A percentile compares a stretch with the other conserved stretches of the same genome.
phyloP scores from a whole-genome alignment of 1,140 invertebrate species.

The Anoplophora glabripennis region DNA sequence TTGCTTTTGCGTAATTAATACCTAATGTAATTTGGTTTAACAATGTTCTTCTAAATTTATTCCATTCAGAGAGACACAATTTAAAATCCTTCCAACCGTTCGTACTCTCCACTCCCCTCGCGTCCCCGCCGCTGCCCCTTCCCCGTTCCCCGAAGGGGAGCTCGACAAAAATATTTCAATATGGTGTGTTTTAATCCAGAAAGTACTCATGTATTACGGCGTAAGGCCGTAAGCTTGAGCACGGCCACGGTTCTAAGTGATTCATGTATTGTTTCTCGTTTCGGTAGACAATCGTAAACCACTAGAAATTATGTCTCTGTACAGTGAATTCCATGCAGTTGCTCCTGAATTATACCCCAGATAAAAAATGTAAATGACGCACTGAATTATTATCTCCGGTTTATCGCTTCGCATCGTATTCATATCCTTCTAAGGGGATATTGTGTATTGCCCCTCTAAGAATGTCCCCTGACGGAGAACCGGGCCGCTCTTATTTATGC shows the following conservation, averaged over 20 bases:
- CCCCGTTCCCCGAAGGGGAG: too few relatives aligned
- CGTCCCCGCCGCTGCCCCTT: too few relatives aligned
- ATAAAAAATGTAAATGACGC: conserved; percentile 44
- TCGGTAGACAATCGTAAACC: conserved; percentile 45
- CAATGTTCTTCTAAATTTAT: too few relatives aligned
- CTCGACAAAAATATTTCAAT: conserved; percentile 46
- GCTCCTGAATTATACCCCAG: conserved; percentile 39
- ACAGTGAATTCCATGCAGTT: conserved; percentile 39
- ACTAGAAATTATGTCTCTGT: conserved; percentile 47
- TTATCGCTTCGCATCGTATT: conserved; percentile 17
- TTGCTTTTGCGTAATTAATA: too few relatives aligned
- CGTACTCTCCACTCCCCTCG: too few relatives aligned
- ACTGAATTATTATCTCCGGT: conserved; percentile 35
- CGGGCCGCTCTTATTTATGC: too few relatives aligned
- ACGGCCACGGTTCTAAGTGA: conserved; percentile 39
- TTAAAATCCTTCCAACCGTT: too few relatives aligned
- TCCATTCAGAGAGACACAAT: too few relatives aligned
- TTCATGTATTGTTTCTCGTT: conserved; percentile 49
- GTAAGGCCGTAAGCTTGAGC: conserved; percentile 23
- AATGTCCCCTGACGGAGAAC: not conserved
- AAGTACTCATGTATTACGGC: conserved; percentile 47
- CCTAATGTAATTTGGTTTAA: too few relatives aligned
- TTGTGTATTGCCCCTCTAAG: conserved; percentile 13
- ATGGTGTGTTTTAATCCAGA: conserved; percentile 47
- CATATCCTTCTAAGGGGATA: conserved; percentile 19